Evolutionary conservation across 1,140 invertebrate genomes (phyloP).

Genomic region (Apocrypta bakeri): DNA sequence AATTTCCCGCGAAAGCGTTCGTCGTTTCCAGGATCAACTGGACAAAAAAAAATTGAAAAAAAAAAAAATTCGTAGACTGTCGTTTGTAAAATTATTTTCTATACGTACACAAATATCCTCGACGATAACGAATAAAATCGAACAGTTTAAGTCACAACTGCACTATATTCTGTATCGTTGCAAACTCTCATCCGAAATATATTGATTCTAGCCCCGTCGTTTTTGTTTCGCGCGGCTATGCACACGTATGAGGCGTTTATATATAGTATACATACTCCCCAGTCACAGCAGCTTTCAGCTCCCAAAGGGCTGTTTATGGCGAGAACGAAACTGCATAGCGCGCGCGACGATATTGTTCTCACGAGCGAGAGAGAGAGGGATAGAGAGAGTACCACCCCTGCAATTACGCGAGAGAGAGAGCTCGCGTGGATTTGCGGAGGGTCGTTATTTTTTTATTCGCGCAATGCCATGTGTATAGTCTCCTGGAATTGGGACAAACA

Average conservation of each 20-base stretch:
- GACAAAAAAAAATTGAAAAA: too few relatives aligned
- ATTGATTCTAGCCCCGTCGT: slow-evolving; percentile 38
- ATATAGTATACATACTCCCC: neutral
- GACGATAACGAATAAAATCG: neutral
- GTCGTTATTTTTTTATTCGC: neutral
- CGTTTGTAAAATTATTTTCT: too few relatives aligned
- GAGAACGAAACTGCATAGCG: slow-evolving; percentile 25
- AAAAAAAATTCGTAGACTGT: too few relatives aligned
- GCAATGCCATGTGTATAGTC: neutral
- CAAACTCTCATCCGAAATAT: slow-evolving; percentile 32
- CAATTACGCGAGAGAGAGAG: slow-evolving; percentile 19
- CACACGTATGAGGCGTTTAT: neutral
- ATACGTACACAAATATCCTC: too few relatives aligned
- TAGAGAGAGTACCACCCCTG: neutral
- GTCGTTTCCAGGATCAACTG: too few relatives aligned
- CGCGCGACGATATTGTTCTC: slow-evolving; percentile 22
- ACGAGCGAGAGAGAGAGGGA: too few relatives aligned
- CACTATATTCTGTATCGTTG: too few relatives aligned
- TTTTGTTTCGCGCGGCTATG: slow-evolving; percentile 36
- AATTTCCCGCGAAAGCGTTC: too few relatives aligned
- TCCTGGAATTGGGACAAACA: neutral
- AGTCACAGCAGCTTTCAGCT: slow-evolving; percentile 16
- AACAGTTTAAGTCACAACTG: neutral
- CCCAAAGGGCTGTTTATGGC: slow-evolving; percentile 41
- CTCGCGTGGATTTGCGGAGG: neutral